phyloP scores from a whole-genome alignment of 2,113 vertebrate genomes.

The Halichoerus grypus region DNA sequence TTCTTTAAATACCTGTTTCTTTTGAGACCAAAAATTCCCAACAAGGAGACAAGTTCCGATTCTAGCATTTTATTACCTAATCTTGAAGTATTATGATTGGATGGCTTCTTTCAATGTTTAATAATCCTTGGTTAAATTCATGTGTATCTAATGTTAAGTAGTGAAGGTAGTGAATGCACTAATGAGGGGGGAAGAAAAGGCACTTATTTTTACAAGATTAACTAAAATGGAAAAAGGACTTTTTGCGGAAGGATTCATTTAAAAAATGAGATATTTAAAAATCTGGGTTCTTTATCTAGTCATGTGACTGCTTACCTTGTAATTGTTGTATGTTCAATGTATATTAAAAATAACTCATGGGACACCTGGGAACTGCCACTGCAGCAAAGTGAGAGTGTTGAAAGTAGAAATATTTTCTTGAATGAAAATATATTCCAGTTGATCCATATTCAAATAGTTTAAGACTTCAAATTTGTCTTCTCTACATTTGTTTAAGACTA shows the following conservation, averaged over 20 bases:
- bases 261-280: slow-evolving; percentile 49
- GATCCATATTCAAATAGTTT: slow-evolving; percentile 65
- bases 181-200: background rate
- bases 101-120: slow-evolving; percentile 9
- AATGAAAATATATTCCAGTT: slow-evolving; percentile 59
- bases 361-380: background rate
- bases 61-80: slow-evolving; percentile 19
- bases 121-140: slow-evolving; percentile 52
- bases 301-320: background rate
- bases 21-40: slow-evolving; percentile 69
- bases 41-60: background rate
- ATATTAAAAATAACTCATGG: slow-evolving; percentile 17
- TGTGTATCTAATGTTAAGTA: slow-evolving; percentile 7
- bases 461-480: slow-evolving; percentile 32
- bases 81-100: slow-evolving; percentile 8
- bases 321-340: background rate
- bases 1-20: slow-evolving; percentile 66
- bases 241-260: background rate
- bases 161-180: slow-evolving; percentile 11
- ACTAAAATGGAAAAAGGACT: slow-evolving; percentile 48
- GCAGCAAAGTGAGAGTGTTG: slow-evolving; percentile 24
- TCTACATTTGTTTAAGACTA: slow-evolving; percentile 67
- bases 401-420: slow-evolving; percentile 19
- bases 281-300: slow-evolving; percentile 27
- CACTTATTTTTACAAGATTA: slow-evolving; percentile 33